Evolutionary conservation across 2,888 invertebrate species (phyloP), one percentile per base, ranked within the genome.

Genomic region (Pegoplata infirma): DNA sequence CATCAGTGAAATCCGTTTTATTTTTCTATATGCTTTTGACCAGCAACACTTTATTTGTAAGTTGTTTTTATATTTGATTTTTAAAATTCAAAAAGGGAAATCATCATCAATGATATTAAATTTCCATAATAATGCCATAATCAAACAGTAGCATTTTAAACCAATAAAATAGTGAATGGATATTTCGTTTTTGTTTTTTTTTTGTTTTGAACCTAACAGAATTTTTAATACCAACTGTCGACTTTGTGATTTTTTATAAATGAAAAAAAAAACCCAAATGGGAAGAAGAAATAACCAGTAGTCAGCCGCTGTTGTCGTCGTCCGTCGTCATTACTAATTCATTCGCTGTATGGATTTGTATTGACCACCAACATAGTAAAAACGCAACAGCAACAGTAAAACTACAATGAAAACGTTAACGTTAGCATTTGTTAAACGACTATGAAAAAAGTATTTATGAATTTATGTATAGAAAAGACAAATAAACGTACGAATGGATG

Each of bases 121-220:
- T 79, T 79, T 75, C 75, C 75, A 75, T 75, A 58, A 75, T 71
- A 75, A 73, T 71, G 61, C 61, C 67, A 67, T 67, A 69, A 71
- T 69, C 73, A 56, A 80, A 73, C 73, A 80, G 76, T 73, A 80
- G 76, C 80, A 73, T 72, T 73, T 76, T 55, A 68, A 64, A 68
- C 51, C 67, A 66, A 59, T 51, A 63, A 71, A 49, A 61, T 63
- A 51, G 49, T 71, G 53, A 72, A 69, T 73, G 40, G 32, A 51
- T 53, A 49, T 66, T 21, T 55, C n/a, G n/a, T n/a, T n/a, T n/a
- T n/a, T n/a, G n/a, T n/a, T n/a, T n/a, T n/a, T n/a, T n/a, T n/a
- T n/a, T n/a, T n/a, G n/a, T 44, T 66, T 66, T 23, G 19, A 55
- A 25, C 53, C 10, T 66, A 64, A 78, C 53, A 67, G 66, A 61